These are phyloP conservation scores for Caenorhabditis zanzibari DNA, from an alignment of 2,888 invertebrate species.

Conservation along the genomic window DNA sequence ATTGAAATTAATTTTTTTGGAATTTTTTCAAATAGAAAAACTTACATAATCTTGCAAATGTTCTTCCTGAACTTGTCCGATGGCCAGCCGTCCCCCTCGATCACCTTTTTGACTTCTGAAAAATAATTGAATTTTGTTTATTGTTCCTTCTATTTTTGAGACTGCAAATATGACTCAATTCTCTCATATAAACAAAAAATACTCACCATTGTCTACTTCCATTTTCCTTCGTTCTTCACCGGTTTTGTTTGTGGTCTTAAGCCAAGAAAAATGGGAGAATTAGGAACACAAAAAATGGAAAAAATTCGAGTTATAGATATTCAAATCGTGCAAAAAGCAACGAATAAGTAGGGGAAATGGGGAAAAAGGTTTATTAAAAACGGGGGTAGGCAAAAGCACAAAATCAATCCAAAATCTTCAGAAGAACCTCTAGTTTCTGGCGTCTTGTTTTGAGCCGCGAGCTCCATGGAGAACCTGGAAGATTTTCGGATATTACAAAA, in stretches of 20 bases:
- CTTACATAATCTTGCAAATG: no score
- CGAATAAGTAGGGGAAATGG: neutral
- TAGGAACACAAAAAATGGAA: neutral
- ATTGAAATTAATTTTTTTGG: no score
- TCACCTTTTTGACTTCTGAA: neutral
- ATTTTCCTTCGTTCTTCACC: neutral
- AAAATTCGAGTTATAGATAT: neutral
- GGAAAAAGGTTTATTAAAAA: neutral
- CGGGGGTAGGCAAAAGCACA: neutral
- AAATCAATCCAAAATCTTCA: slow-evolving; percentile 17
- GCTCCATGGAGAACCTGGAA: slow-evolving; percentile 86
- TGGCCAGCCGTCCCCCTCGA: neutral
- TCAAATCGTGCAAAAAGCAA: neutral
- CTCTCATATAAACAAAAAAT: no score
- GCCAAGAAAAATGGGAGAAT: neutral
- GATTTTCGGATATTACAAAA: no score
- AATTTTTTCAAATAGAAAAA: no score
- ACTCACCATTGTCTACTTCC: neutral
- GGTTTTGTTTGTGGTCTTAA: neutral
- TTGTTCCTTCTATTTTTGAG: no score
- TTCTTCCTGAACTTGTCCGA: neutral
- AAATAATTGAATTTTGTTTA: neutral
- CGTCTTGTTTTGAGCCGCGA: slow-evolving; percentile 97
- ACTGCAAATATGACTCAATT: no score
- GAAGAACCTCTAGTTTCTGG: slow-evolving; percentile 88